Conservation (phyloP, 2,113 vertebrate genomes). For the Narcine bancroftii region DNA sequence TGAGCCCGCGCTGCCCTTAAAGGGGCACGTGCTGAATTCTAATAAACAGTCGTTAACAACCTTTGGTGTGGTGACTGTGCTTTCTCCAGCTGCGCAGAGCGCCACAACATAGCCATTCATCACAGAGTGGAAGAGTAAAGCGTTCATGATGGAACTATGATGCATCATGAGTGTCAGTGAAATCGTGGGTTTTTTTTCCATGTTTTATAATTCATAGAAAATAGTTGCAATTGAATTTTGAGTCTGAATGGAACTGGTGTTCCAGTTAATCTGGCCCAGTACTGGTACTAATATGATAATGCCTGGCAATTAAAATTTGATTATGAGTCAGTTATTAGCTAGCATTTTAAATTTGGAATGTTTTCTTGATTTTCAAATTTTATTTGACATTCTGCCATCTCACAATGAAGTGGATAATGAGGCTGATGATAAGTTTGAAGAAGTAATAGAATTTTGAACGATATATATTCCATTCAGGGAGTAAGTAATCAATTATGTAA, state of each 20-base stretch:
- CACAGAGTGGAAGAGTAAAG: background rate
- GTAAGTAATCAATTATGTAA: background rate
- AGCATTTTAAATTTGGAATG: background rate
- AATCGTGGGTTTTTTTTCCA: background rate
- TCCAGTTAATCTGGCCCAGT: background rate
- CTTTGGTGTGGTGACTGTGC: too few species aligned
- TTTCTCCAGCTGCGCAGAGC: too few species aligned
- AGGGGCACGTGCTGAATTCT: too few species aligned
- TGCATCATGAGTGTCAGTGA: background rate
- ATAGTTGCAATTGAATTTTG: background rate
- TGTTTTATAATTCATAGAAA: background rate
- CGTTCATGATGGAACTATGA: background rate
- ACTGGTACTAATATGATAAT: background rate
- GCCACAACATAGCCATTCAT: too few species aligned
- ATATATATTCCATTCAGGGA: background rate
- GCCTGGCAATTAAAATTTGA: background rate
- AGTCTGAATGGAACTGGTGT: background rate
- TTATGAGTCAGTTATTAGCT: background rate
- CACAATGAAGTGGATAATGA: background rate
- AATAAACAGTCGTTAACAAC: too few species aligned
- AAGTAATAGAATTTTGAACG: background rate
- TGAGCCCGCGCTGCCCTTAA: too few species aligned
- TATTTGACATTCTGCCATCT: background rate
- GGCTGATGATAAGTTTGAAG: background rate
- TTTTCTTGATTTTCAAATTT: background rate